Evolutionary conservation across 2,113 vertebrate genomes (phyloP), one percentile per base, ranked within the genome.

Genomic region (Catharus minimus): DNA sequence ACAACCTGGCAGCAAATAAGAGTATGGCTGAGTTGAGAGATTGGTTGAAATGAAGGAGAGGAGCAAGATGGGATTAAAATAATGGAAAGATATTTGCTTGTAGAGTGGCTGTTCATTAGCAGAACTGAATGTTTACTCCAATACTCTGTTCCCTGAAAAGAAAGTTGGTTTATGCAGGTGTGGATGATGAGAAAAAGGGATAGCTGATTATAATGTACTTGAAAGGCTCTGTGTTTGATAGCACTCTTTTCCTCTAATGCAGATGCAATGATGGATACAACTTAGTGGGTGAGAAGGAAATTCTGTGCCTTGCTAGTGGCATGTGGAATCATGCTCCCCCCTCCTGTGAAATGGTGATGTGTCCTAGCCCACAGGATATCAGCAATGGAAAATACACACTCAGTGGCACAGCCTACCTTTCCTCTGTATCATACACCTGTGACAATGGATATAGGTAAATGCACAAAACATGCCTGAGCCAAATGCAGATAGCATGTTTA

Each of bases 391-490:
- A 97, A 82, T 98, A 98, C 81, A 90, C 68, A 30, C 64, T 98
- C 43, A 98, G 83, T 68, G 98, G 98, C 36, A 97, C 97, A 62
- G 97, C 97, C 21, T 99, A 99, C 88, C 97, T 98, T 89, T 99
- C 99, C 41, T 98, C 95, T 39, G 97, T 98, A 9, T 97, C 95
- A 1, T 99, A 99, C 82, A 97, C 89, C 15, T 99, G 99, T 86
- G 92, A 97, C 33, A 97, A 92, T 30, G 99, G 99, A 92, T 99
- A 99, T 96, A 99, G 99, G 99, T 99, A 99, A 97, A 69, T 27
- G 64, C 33, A 43, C 1, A 0, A 39, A 50, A 61, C 2, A 1
- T 50, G 43, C 20, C 33, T 71, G 9, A 88, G 30, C 36, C 57
- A 88, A 53, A 44, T n/a, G 14, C 33, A 49, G 11, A 15, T 1